Evolutionary conservation across 2,113 vertebrate genomes (phyloP).

Genomic region (Grallaria varia): DNA sequence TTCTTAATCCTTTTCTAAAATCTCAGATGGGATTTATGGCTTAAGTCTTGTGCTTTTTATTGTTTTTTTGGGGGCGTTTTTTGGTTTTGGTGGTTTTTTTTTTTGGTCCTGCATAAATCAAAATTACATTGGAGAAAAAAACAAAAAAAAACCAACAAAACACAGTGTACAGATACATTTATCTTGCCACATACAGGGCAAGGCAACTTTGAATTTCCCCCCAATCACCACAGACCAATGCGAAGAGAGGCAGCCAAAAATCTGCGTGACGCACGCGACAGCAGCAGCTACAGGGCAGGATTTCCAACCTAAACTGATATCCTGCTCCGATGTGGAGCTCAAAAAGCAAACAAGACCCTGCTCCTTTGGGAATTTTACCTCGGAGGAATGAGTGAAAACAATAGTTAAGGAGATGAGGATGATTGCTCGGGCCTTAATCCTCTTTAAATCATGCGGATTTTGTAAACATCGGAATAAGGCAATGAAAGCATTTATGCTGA

Average conservation of each 20-base stretch:
- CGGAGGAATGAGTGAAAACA: not conserved
- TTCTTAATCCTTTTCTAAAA: not conserved
- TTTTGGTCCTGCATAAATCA: not conserved
- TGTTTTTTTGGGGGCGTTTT: no score
- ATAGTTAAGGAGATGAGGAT: not conserved
- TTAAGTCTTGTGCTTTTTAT: not conserved
- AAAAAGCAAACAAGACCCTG: not conserved
- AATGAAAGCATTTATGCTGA: not conserved
- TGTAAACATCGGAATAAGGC: not conserved
- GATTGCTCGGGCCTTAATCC: not conserved
- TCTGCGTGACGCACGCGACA: not conserved
- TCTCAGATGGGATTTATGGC: not conserved
- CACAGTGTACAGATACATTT: not conserved
- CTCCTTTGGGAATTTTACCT: not conserved
- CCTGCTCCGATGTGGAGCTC: not conserved
- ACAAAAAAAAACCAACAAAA: no score
- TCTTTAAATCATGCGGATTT: not conserved
- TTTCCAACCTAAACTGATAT: not conserved
- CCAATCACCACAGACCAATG: not conserved
- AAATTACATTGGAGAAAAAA: not conserved
- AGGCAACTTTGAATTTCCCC: not conserved
- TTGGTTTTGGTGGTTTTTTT: not conserved
- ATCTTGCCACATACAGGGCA: not conserved
- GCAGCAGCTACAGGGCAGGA: not conserved
- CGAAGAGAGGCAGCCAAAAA: not conserved